Evolutionary conservation across 2,888 invertebrate genomes (phyloP), one percentile per base, ranked within the genome.

Genomic region (Apamea sordens): DNA sequence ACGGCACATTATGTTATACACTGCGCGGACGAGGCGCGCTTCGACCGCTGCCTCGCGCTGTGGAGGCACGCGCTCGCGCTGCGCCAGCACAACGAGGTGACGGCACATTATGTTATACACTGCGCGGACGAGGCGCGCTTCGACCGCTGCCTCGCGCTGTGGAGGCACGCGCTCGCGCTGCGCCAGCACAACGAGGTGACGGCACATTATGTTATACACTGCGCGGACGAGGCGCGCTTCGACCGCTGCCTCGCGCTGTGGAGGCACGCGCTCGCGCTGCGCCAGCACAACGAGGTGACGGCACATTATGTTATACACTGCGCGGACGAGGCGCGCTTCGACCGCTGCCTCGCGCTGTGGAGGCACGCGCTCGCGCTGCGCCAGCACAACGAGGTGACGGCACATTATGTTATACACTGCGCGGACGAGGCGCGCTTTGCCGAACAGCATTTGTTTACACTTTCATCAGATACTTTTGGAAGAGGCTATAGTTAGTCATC

Each of bases 91-190:
- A 99, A 98, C 93, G 97, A 98, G 93, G 97, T 80, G 61, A 65
- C 41, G 41, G 41, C 72, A 28, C n/a, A 28, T 41, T 44, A 73
- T 64, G 73, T 63, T 73, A 73, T 47, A 64, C 44, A 11, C 28
- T 98, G n/a, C 97, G 99, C 99, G 0, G 99, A 99, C 95, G 98
- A 98, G 92, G 98, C 98, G 36, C 97, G 98, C 86, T 99, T 99
- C 95, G 98, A 98, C 92, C 97, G 98, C 90, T 99, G 99, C 93
- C 98, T 99, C 80, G 98, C 98, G 87, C 96, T 99, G 21, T 99
- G 99, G 99, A 95, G 98, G 87, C 98, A 99, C 94, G 99, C 99
- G n/a, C 97, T 99, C 65, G 96, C 98, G 86, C 95, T 99, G 96
- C 97, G 82, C 10, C 84, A 84, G 21, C 84, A 70, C 98, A 99